Evolutionary conservation across 2,888 invertebrate genomes (phyloP).

Genomic region (Polietes domitor): DNA sequence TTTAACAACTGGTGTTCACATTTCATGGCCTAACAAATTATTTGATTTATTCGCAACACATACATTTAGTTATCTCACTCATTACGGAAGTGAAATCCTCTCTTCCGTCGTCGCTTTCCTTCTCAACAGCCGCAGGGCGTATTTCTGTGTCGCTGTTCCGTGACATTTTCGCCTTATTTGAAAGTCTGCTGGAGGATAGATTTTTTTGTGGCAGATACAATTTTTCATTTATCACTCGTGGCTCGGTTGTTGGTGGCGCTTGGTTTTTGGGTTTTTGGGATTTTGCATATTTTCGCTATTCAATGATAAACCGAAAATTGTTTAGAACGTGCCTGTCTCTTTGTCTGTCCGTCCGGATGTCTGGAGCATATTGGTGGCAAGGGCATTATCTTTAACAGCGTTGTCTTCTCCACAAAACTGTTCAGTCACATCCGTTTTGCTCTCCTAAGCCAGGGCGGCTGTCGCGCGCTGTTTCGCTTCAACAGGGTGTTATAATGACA

Average conservation of each 20-base stretch:
- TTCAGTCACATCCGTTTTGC: slow-evolving; percentile 12
- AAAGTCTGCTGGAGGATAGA: background rate
- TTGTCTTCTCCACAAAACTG: background rate
- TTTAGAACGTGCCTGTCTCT: background rate
- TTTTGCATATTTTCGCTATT: slow-evolving; percentile 10
- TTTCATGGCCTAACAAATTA: background rate
- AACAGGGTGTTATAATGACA: slow-evolving; percentile 16
- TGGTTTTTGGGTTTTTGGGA: background rate
- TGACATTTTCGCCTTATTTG: slow-evolving; percentile 35
- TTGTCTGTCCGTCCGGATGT: background rate
- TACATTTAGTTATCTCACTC: background rate
- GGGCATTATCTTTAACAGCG: slow-evolving; percentile 2
- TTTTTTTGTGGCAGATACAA: slow-evolving; percentile 7
- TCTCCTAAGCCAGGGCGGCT: background rate
- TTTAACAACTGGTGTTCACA: background rate
- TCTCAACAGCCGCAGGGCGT: slow-evolving; percentile 17
- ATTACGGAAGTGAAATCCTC: slow-evolving; percentile 12
- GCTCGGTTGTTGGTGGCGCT: too few relatives aligned
- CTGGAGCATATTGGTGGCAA: background rate
- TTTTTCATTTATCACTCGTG: slow-evolving; percentile 22
- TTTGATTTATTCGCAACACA: slow-evolving; percentile 4
- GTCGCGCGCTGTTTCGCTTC: background rate
- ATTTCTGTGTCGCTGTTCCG: slow-evolving; percentile 18
- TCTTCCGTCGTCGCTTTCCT: background rate
- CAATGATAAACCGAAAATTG: slow-evolving; percentile 5